Base-by-base conservation (phyloP, 1,140 invertebrate species). In the Sycophaga agraensis region DNA sequence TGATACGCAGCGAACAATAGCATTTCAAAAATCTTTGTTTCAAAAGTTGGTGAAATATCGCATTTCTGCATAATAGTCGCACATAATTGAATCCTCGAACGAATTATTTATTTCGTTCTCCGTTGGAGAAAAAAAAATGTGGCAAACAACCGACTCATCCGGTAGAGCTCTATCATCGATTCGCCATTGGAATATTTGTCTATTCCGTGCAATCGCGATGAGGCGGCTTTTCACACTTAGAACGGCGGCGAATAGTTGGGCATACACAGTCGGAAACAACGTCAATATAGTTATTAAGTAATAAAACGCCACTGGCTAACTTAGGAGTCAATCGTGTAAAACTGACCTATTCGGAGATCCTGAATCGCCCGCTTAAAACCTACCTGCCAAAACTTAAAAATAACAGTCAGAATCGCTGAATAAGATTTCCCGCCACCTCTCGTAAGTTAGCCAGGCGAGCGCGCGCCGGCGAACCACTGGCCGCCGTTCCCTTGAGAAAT, bases 41-140 rank as follows among this genome's bases (percentile, higher is more conserved):
- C 12, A 22, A n/a, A 50, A 14, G 19, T 31, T 21, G 34, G 35
- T 35, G 48, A 35, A n/a, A 50, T 50, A 35, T 19, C 17, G n/a
- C 26, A 50, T 35, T 37, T 16, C n/a, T 34, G 21, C 48, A 50
- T 35, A 31, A 28, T 28, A 49, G 31, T 49, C 16, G 31, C 31
- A 50, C 48, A 35, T 39, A 39, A 53, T 53, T 16, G 26, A 16
- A 24, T 19, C 8, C 16, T 12, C 7, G 34, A 53, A 40, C 50
- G 50, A 40, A 53, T 53, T 53, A 53, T 39, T 53, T 53, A 24
- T 53, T 53, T 40, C 50, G 50, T 26, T 40, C 50, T 16, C 11
- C 4, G 4, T 19, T 53, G 35, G 35, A 35, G 26, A 50, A 17
- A 35, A 35, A 50, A 17, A 14, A 35, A 4, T 28, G n/a, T n/a